These are phyloP conservation scores for Spongia lamella DNA, from an alignment of 37 sponge, comb jelly and placozoan genomes.

Conservation along the genomic window DNA sequence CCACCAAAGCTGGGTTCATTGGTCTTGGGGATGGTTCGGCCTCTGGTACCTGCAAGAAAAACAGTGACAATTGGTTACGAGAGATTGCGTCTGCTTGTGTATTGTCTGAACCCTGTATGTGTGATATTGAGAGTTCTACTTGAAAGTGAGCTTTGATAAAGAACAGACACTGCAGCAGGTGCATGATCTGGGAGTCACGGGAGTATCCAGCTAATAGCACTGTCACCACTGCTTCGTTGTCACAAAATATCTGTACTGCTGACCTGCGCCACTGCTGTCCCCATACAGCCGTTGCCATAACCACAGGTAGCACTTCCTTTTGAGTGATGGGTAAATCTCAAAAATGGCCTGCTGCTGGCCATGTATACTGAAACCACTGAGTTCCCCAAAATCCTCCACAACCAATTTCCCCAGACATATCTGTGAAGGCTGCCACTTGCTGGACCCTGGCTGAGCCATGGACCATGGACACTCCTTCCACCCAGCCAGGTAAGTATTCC, in stretches of 20 bases:
- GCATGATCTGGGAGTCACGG: constrained; percentile 26
- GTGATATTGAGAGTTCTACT: not conserved
- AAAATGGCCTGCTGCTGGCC: constrained; percentile 9
- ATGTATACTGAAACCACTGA: constrained; percentile 46
- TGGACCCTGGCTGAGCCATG: not conserved
- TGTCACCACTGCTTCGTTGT: constrained; percentile 44
- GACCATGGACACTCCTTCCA: constrained; percentile 27
- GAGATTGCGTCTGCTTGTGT: constrained; percentile 36
- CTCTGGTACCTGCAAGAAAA: not conserved
- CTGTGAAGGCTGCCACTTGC: constrained; percentile 1
- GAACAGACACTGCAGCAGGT: constrained; percentile 37
- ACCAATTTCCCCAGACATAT: constrained; percentile 38
- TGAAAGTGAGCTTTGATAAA: constrained; percentile 29
- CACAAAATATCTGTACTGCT: constrained; percentile 26
- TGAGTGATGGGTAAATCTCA: constrained; percentile 10
- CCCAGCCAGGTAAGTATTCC: constrained; percentile 8
- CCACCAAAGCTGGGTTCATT: not conserved
- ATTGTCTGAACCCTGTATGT: constrained; percentile 19
- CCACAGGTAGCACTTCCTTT: constrained; percentile 33
- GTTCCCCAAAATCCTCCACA: constrained; percentile 20
- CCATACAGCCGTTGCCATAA: constrained; percentile 43
- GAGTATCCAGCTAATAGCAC: constrained; percentile 9
- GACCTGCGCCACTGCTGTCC: constrained; percentile 19
- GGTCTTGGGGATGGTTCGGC: not conserved
- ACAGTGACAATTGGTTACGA: constrained; percentile 7